A percentile compares a stretch with the other conserved stretches of the same genome.
These are phyloP conservation scores for Ditylenchus weischeri DNA, from an alignment of 2,888 invertebrate species.

Conservation along the genomic window DNA sequence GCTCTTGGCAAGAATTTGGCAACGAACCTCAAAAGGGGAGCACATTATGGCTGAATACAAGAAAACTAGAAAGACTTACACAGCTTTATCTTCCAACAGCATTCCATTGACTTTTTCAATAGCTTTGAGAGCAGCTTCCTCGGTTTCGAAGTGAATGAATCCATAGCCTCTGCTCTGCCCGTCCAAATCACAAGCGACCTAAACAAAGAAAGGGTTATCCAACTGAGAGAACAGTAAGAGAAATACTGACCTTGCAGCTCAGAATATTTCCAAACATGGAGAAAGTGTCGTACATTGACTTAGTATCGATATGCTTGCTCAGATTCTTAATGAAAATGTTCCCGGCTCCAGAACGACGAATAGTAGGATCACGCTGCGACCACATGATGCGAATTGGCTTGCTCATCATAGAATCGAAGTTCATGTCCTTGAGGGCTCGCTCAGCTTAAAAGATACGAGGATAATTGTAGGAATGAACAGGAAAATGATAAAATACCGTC, in stretches of 20 bases:
- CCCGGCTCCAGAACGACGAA: constrained; percentile 94
- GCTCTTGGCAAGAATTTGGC: constrained; percentile 95
- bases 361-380: constrained; percentile 83
- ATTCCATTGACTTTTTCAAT: constrained; percentile 97
- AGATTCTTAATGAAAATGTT: constrained; percentile 99
- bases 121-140: constrained; percentile 68
- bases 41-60: background rate
- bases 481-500: constrained; percentile 75
- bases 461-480: background rate
- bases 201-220: too few relatives aligned
- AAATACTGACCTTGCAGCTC: constrained; percentile 85
- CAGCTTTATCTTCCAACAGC: constrained; percentile 96
- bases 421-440: constrained; percentile 97
- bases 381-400: constrained; percentile 99
- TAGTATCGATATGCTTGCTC: constrained; percentile 95
- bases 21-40: constrained; percentile 70
- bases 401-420: constrained; percentile 93
- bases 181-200: constrained; percentile 61
- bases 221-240: too few relatives aligned
- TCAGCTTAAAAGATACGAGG: constrained; percentile 69
- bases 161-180: constrained; percentile 63
- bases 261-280: constrained; percentile 96
- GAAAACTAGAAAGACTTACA: constrained; percentile 57
- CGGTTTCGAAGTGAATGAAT: constrained; percentile 54
- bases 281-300: constrained; percentile 98